A percentile compares a stretch with the other conserved stretches of the same genome.
These are phyloP conservation scores for Pelvicachromis taeniatus DNA, from an alignment of 2,113 vertebrate species.

Conservation along the genomic window DNA sequence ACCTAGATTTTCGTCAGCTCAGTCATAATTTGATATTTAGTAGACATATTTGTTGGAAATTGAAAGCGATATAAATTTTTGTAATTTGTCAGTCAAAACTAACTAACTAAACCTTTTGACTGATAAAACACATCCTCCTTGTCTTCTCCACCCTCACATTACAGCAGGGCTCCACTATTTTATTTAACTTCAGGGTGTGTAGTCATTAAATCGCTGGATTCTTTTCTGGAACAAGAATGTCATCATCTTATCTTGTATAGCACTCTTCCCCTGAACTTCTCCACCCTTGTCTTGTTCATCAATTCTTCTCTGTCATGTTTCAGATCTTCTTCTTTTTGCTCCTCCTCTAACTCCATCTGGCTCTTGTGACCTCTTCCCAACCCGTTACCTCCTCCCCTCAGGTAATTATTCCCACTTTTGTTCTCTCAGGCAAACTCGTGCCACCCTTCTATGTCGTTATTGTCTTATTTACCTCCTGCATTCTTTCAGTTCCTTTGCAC, in stretches of 20 bases:
- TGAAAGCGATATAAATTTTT: neutral
- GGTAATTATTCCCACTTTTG: neutral
- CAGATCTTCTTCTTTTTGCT: neutral
- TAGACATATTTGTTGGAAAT: neutral
- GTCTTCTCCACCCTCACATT: neutral
- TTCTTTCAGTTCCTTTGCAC: neutral
- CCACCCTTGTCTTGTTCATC: neutral
- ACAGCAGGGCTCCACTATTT: neutral
- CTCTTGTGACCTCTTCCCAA: neutral
- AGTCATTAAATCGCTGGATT: neutral
- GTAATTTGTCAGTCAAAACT: neutral
- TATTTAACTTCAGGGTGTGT: neutral
- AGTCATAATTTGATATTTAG: neutral
- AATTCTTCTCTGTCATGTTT: neutral
- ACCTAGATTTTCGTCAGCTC: neutral
- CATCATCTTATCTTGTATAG: neutral
- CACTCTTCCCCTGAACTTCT: slow-evolving; percentile 1
- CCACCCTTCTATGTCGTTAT: neutral
- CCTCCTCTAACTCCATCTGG: slow-evolving; percentile 14
- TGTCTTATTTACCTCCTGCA: neutral
- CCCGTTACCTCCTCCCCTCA: neutral
- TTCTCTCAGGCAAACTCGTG: neutral
- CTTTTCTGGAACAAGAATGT: slow-evolving; percentile 1
- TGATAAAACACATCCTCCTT: neutral
- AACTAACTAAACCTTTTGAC: too few relatives aligned